A percentile compares a stretch with the other conserved stretches of the same genome.
Evolutionary conservation across 2,113 vertebrate genomes (phyloP).

Genomic region (Lontra canadensis): DNA sequence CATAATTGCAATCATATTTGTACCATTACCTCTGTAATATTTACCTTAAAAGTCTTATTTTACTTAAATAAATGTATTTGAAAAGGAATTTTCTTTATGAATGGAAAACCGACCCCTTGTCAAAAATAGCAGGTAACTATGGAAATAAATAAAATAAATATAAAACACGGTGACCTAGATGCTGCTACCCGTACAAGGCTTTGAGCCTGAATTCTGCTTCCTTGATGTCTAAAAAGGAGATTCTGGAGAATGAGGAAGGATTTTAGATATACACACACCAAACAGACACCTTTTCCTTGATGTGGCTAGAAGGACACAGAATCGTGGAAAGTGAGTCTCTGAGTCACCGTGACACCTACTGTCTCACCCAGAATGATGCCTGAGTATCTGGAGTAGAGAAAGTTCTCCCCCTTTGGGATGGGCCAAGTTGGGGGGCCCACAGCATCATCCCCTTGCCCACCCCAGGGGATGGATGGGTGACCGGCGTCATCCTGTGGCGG

Average conservation of each 20-base stretch:
- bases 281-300: not conserved
- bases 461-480: too few relatives aligned
- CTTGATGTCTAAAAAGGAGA: not conserved
- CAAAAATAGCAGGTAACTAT: not conserved
- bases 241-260: not conserved
- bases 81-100: not conserved
- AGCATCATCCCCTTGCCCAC: accelerated
- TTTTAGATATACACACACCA: not conserved
- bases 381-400: too few relatives aligned
- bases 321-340: accelerated
- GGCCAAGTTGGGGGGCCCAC: not conserved
- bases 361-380: not conserved
- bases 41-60: not conserved
- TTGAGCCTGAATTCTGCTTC: not conserved
- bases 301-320: not conserved
- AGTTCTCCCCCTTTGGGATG: accelerated
- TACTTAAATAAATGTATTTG: not conserved
- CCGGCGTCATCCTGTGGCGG: not conserved
- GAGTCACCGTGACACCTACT: not conserved
- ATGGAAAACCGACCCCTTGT: not conserved
- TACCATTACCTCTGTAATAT: not conserved
- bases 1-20: not conserved
- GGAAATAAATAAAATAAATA: not conserved
- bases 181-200: not conserved
- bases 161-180: not conserved